Evolutionary conservation across 2,113 vertebrate species (phyloP), one percentile per base, ranked within the genome.

Genomic region (Callaeas wilsoni): DNA sequence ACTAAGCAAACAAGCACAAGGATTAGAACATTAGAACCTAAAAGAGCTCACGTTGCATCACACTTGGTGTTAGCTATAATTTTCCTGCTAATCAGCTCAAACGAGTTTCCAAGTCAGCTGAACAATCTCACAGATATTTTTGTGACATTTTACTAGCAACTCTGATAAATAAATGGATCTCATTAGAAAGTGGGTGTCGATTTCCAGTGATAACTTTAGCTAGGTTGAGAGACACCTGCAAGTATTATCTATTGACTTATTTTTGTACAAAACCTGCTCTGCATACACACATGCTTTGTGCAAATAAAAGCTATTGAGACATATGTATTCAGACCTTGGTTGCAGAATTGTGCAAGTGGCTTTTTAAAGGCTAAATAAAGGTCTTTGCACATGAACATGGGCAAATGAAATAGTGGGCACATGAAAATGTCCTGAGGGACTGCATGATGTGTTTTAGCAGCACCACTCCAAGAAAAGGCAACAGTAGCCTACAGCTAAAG

Each of bases 1-100:
- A 83, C 87, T 92, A 84, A 95, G 91, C 89, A 96, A 97, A 97
- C 77, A 94, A 70, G 60, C 35, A 37, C 87, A 87, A 90, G 75
- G 87, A 87, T 84, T 78, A 63, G 75, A 96, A 64, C 39, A 86
- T 83, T 81, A 60, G 81, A 96, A 59, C 39, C 63, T 91, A 81
- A 71, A 94, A 81, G 60, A 23, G 37, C 50, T 81, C 76, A 64
- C 4, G 7, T 86, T 91, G 90, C 92, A 92, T 89, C 63, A 62
- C 44, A 67, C 26, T 42, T 59, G 59, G 33, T 93, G 53, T 90
- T 56, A 91, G 67, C 68, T 74, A 84, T 89, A 94, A 91, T 79
- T 62, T 96, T 76, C 21, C 88, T 12, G 1, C 81, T 95, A 96
- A 68, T 56, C 82, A 91, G 33, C n/a, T 69, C 55, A 80, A 73